Conservation (phyloP, 2,113 vertebrate genomes). For the Climacteris rufus region DNA sequence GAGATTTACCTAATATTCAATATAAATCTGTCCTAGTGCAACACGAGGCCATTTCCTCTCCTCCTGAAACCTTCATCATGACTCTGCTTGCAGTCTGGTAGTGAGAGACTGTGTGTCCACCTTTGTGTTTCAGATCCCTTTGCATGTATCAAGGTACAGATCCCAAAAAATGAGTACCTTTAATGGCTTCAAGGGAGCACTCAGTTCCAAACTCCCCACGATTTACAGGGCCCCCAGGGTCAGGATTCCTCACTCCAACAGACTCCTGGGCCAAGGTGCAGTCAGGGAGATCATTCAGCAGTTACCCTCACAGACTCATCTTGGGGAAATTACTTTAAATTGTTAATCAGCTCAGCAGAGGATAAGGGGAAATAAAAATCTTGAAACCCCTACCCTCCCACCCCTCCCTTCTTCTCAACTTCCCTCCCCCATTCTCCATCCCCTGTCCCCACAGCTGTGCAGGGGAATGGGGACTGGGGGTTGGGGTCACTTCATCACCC, state of each 20-base stretch:
- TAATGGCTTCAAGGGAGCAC: background rate
- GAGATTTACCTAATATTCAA: background rate
- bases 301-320: background rate
- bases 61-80: too few species aligned
- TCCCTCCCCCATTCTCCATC: background rate
- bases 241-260: background rate
- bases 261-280: background rate
- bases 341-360: background rate
- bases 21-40: background rate
- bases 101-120: background rate
- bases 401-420: background rate
- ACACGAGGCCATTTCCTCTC: background rate
- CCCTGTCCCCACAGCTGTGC: background rate
- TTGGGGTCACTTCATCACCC: background rate
- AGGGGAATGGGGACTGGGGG: background rate
- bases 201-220: background rate
- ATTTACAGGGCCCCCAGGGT: rapidly evolving
- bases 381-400: background rate
- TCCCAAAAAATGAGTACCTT: background rate
- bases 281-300: background rate
- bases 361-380: background rate
- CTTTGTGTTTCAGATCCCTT: background rate
- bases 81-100: background rate
- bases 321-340: background rate
- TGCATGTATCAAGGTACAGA: background rate